Percentiles rank a stretch among this genome's conserved stretches.
These are phyloP conservation scores for Galeopterus variegatus DNA, from an alignment of 2,113 vertebrate species.

Conservation along the genomic window DNA sequence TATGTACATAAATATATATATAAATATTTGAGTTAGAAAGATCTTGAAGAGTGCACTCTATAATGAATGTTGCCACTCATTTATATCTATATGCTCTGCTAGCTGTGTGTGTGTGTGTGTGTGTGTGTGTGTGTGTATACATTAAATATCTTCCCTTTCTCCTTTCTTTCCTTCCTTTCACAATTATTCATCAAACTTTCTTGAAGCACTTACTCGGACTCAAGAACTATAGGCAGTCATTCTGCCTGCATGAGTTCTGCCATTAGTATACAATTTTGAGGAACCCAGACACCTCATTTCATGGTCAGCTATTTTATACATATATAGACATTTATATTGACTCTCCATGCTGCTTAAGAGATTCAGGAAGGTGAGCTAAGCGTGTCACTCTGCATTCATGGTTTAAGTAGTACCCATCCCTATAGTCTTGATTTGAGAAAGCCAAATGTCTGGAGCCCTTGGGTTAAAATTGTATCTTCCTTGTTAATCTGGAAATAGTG, in stretches of 20 bases:
- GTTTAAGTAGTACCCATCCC: background rate
- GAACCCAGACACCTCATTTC: background rate
- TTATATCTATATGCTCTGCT: background rate
- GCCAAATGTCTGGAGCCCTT: background rate
- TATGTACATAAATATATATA: too few relatives aligned
- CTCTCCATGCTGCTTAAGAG: background rate
- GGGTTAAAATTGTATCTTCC: constrained; percentile 48
- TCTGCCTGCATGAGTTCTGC: background rate
- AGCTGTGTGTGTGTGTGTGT: background rate
- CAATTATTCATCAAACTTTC: background rate
- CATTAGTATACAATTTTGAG: background rate
- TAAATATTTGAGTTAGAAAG: background rate
- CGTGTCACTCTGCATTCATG: background rate
- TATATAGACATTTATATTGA: background rate
- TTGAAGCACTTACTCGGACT: background rate
- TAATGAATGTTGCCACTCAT: background rate
- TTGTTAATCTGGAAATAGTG: constrained; percentile 65
- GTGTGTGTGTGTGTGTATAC: background rate
- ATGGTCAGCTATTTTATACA: background rate
- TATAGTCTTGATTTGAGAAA: background rate
- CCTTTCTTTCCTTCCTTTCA: background rate
- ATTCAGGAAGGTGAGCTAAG: background rate
- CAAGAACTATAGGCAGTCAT: background rate
- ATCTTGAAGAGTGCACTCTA: background rate
- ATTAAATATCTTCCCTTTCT: background rate